phyloP scores from a whole-genome alignment of 2,888 invertebrate genomes.

The Cordilura impudica region DNA sequence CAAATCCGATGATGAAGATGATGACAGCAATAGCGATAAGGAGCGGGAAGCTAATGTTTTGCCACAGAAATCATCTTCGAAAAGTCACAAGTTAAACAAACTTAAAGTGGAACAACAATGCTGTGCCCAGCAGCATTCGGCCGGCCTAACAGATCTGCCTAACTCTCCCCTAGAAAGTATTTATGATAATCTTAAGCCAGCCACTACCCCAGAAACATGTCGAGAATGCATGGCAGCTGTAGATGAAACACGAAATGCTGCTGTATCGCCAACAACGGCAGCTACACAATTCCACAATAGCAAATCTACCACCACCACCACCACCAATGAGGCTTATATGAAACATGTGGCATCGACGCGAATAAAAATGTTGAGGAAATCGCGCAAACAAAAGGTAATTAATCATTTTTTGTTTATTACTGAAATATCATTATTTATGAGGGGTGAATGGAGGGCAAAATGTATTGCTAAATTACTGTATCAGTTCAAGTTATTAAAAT shows the following conservation, averaged over 20 bases:
- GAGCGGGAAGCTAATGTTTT: conserved; percentile 62
- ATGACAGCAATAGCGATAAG: conserved; percentile 76
- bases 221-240: conserved; percentile 59
- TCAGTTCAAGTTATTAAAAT: no score
- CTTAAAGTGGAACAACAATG: conserved; percentile 67
- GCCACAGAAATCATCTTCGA: conserved; percentile 44
- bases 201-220: conserved; percentile 37
- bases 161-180: conserved; percentile 44
- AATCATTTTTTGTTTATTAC: no score
- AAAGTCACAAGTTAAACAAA: conserved; percentile 68
- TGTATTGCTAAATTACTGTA: no score
- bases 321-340: conserved; percentile 71
- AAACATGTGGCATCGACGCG: conserved; percentile 75
- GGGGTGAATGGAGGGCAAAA: no score
- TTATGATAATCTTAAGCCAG: conserved; percentile 43
- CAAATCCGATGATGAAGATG: conserved; percentile 78
- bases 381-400: conserved; percentile 77
- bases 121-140: background rate
- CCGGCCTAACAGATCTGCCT: conserved; percentile 11
- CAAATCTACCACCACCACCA: conserved; percentile 1
- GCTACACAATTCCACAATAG: background rate
- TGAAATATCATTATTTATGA: no score
- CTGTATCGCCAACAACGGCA: conserved; percentile 31
- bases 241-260: conserved; percentile 59
- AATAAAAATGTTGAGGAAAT: conserved; percentile 77